Base-by-base conservation (phyloP, 2,113 vertebrate species). In the Scortum barcoo region DNA sequence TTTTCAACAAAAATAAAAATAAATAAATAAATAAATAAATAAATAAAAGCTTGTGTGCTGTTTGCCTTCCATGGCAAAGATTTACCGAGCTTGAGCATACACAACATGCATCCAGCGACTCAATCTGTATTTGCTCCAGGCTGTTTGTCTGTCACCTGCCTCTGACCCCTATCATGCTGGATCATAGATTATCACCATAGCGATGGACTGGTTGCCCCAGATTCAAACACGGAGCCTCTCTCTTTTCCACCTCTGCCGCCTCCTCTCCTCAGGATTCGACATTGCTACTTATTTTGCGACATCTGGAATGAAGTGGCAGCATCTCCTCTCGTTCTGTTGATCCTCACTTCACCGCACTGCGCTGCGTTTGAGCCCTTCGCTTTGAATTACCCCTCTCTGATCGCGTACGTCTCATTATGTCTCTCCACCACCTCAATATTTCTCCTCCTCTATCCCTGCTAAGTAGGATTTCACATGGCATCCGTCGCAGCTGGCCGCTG, bases 111-210 rank as follows among this genome's bases (percentile, higher is more conserved):
- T 72, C 78, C 72, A 60, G 0, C 1, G 58, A 88, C 75, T 80
- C 67, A 8, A 71, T 87, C 71, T 84, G 28, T 36, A 4, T 83
- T 87, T 86, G 67, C 85, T 69, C 53, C 17, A 33, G 83, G 83
- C 86, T 72, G 80, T 89, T 86, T 83, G 67, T 77, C 46, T 65
- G 63, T 81, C 80, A 87, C 92, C 87, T 84, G 84, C 61, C 20
- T 86, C 72, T 90, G 86, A 91, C 83, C 84, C 69, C 75, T 28
- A 81, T 83, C 74, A 80, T 28, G 69, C 61, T 9, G 26, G n/a
- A 88, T 85, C 80, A 76, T 44, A 82, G 75, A 79, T 80, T 73
- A 86, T 83, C 68, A 75, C 71, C 83, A 83, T 58, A 61, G 81
- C 30, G 38, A 86, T 63, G 28, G 48, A 85, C 56, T 36, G 16